Conservation (phyloP, 30 jellyfish, hydroid and myxozoan genomes). For the Calvadosia cruxmelitensis region DNA sequence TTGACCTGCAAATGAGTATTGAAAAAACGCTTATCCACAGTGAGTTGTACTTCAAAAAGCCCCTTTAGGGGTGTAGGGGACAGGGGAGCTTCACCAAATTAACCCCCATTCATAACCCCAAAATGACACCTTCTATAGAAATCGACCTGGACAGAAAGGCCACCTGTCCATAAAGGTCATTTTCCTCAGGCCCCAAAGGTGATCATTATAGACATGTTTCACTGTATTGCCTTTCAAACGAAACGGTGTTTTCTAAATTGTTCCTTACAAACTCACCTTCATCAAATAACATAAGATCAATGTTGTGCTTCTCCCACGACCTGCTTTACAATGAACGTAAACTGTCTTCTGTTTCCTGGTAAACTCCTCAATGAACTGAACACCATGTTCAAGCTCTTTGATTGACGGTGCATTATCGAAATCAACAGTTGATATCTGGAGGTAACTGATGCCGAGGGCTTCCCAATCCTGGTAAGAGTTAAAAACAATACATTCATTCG, state of each 20-base stretch:
- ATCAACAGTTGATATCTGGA: slow-evolving; percentile 69
- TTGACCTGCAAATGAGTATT: slow-evolving; percentile 20
- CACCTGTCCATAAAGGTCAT: too few species aligned
- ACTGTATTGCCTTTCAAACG: too few species aligned
- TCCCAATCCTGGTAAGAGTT: slow-evolving; percentile 39
- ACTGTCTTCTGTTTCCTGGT: slow-evolving; percentile 34
- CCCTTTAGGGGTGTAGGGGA: too few species aligned
- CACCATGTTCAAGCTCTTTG: slow-evolving; percentile 30
- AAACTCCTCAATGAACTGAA: slow-evolving; percentile 42
- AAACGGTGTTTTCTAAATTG: not conserved
- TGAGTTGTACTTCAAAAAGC: too few species aligned
- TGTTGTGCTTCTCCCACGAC: slow-evolving; percentile 81
- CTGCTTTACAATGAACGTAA: slow-evolving; percentile 97
- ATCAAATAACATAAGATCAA: slow-evolving; percentile 66
- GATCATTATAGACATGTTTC: too few species aligned
- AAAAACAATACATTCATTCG: too few species aligned
- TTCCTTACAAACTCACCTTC: slow-evolving; percentile 21
- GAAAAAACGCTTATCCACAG: too few species aligned
- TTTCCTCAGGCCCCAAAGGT: too few species aligned
- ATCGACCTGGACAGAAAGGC: too few species aligned
- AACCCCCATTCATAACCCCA: too few species aligned
- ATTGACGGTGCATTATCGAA: slow-evolving; percentile 75
- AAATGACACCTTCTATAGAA: too few species aligned
- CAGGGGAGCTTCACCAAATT: too few species aligned
- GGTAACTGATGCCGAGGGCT: slow-evolving; percentile 38